Evolutionary conservation across 2,113 vertebrate genomes (phyloP).

Genomic region (Percina caprodes): DNA sequence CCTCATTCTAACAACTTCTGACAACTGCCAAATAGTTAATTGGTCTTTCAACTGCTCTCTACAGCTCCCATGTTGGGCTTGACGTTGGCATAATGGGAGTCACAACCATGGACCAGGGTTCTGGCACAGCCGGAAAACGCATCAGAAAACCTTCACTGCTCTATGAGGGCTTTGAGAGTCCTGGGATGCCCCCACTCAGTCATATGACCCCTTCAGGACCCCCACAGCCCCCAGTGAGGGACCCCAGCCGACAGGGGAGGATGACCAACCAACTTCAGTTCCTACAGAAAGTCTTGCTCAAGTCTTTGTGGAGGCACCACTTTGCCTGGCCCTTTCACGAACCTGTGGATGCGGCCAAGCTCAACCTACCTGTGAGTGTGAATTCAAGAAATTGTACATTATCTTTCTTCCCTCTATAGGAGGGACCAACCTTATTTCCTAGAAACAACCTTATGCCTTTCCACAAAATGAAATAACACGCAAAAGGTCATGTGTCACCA

Average conservation of each 20-base stretch:
- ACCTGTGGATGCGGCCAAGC: constrained; percentile 90
- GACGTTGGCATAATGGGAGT: constrained; percentile 70
- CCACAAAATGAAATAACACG: not conserved
- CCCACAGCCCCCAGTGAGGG: constrained; percentile 85
- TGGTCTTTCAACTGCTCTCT: constrained; percentile 43
- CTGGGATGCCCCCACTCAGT: constrained; percentile 85
- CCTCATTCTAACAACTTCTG: not conserved
- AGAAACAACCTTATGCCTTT: not conserved
- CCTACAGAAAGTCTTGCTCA: constrained; percentile 92
- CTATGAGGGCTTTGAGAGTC: constrained; percentile 93
- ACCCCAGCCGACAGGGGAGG: constrained; percentile 88
- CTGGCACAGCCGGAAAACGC: constrained; percentile 88
- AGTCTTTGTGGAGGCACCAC: constrained; percentile 94
- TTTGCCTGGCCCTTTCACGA: constrained; percentile 97
- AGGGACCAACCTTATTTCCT: not conserved
- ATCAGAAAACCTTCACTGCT: constrained; percentile 94
- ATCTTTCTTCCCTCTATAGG: too few species aligned
- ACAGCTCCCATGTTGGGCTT: constrained; percentile 75
- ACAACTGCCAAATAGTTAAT: constrained; percentile 10
- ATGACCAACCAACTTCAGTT: constrained; percentile 95
- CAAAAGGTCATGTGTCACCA: not conserved
- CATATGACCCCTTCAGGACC: constrained; percentile 81
- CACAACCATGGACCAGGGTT: constrained; percentile 82
- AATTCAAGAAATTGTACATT: not conserved
- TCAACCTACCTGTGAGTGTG: constrained; percentile 89